phyloP scores from a whole-genome alignment of 2,113 vertebrate genomes.

The Triplophysa tibetana region DNA sequence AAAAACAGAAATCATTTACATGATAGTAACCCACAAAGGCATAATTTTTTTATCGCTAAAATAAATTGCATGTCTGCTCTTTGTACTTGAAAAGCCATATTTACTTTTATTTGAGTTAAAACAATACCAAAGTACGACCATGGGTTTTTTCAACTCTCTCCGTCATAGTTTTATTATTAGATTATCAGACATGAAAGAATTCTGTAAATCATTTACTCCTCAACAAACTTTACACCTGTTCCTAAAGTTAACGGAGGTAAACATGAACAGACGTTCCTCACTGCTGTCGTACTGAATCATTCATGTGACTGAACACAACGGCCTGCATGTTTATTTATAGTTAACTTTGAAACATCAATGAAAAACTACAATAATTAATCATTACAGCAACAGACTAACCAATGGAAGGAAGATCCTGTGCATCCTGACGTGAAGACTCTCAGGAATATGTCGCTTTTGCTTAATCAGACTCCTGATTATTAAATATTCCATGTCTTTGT shows the following conservation, averaged over 20 bases:
- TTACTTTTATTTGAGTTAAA: no score
- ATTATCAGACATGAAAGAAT: constrained; percentile 21
- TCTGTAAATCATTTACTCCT: constrained; percentile 34
- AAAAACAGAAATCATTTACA: no score
- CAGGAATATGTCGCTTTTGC: no score
- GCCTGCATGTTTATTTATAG: constrained; percentile 18
- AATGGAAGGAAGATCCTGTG: neutral
- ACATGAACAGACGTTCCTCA: constrained; percentile 5
- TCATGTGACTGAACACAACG: constrained; percentile 27
- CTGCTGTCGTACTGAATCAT: constrained; percentile 18
- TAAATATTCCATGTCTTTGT: neutral
- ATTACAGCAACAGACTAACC: neutral
- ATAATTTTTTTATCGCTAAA: no score
- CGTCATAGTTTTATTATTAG: neutral
- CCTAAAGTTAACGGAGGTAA: neutral
- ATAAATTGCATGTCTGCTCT: no score
- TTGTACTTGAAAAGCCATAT: no score
- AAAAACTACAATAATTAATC: constrained; percentile 3
- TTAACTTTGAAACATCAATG: neutral
- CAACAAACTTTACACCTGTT: constrained; percentile 41
- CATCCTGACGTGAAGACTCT: no score
- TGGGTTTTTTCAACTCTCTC: no score
- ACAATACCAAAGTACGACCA: no score
- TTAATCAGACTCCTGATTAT: no score
- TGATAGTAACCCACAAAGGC: no score